phyloP scores from a whole-genome alignment of 2,797 vertebrate genomes.

The Poecilia gillii region DNA sequence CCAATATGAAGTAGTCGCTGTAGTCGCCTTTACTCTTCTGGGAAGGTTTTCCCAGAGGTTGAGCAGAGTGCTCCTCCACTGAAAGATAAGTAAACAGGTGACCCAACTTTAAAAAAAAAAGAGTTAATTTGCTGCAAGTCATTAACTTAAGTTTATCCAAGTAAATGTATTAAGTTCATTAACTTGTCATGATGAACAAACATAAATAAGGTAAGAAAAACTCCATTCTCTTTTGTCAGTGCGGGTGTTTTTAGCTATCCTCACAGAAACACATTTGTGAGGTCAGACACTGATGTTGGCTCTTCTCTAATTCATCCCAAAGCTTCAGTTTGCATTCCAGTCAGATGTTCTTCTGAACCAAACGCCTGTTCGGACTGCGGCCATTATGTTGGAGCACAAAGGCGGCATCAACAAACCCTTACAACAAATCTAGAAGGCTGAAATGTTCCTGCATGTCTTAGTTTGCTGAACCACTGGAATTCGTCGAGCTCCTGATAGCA shows the following conservation, averaged over 20 bases:
- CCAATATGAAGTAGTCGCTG: background rate
- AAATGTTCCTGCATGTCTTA: background rate
- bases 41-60: background rate
- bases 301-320: background rate
- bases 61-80: background rate
- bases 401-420: background rate
- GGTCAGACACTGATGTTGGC: conserved; percentile 1
- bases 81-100: too few species aligned
- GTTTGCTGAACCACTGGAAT: background rate
- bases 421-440: background rate
- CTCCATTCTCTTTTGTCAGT: too few species aligned
- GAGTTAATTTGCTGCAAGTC: too few species aligned
- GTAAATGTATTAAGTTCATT: too few species aligned
- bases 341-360: background rate
- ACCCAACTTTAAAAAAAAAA: too few species aligned
- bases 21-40: background rate
- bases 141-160: too few species aligned
- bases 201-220: too few species aligned
- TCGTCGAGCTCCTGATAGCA: background rate
- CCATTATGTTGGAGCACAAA: background rate
- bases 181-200: too few species aligned
- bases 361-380: background rate
- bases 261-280: background rate
- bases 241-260: background rate
- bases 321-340: background rate